A percentile compares a stretch with the other conserved stretches of the same genome.
phyloP scores from a whole-genome alignment of 1,140 invertebrate species.

The Ceratosolen fusciceps region DNA sequence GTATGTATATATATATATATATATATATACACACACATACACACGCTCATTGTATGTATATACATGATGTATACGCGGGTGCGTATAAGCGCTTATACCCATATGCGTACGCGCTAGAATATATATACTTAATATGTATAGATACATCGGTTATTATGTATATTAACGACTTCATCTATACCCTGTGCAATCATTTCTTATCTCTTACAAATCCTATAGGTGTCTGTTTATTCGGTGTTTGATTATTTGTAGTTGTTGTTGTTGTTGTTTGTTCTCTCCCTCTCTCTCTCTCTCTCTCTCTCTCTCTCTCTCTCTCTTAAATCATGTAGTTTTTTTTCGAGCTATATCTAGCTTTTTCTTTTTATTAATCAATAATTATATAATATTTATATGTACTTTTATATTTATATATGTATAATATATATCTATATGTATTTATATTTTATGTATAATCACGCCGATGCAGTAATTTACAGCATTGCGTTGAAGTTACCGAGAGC shows the following conservation, averaged over 20 bases:
- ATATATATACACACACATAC: background rate
- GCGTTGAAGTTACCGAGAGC: slow-evolving; percentile 57
- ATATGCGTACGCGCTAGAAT: background rate
- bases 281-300: slow-evolving; percentile 9
- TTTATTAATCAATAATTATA: slow-evolving; percentile 61
- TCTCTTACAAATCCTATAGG: slow-evolving; percentile 63
- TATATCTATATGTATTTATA: slow-evolving; percentile 63
- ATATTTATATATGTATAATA: slow-evolving; percentile 59
- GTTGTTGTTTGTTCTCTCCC: no score
- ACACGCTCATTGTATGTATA: background rate
- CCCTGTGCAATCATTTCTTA: slow-evolving; percentile 67
- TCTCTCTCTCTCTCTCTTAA: slow-evolving; percentile 51
- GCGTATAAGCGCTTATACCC: slow-evolving; percentile 32
- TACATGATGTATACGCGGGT: background rate
- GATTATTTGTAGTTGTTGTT: no score
- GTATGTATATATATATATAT: slow-evolving; percentile 49
- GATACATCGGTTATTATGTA: slow-evolving; percentile 68
- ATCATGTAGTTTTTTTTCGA: slow-evolving; percentile 60
- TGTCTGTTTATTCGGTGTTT: slow-evolving; percentile 61
- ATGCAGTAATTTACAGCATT: slow-evolving; percentile 63
- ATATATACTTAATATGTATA: slow-evolving; percentile 61
- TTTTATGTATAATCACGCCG: slow-evolving; percentile 62
- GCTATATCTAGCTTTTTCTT: slow-evolving; percentile 57
- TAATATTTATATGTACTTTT: slow-evolving; percentile 58
- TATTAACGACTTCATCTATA: slow-evolving; percentile 72